Base-by-base conservation (phyloP, 2,113 vertebrate genomes). In the Pachycephala philippinensis region DNA sequence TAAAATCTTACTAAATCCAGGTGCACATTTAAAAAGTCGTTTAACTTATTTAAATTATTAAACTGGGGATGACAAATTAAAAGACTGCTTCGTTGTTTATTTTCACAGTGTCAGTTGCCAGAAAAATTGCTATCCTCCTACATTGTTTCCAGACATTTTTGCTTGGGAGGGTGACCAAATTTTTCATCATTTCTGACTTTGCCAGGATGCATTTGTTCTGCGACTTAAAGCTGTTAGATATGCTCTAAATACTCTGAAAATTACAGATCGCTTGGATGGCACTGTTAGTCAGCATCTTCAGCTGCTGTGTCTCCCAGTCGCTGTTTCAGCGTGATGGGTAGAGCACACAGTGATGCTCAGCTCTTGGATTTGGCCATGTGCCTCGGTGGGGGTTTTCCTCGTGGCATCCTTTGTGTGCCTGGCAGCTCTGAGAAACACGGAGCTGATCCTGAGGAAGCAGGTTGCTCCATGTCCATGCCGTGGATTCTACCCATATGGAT, bases 191-290 rank as follows among this genome's bases (percentile, higher is more conserved):
- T 84, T 57, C 53, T 87, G 56, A 56, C 84, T 95, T 88, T 87
- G 84, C 72, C 76, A 90, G 76, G 60, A 26, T 95, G 65, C 61
- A 87, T 95, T 97, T 93, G 68, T 94, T 95, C 72, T 81, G 65
- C 5, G 31, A 37, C 77, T 89, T 91, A 78, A 95, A 89, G 60
- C 77, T 92, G 80, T 92, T 95, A 95, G 87, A 37, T 84, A 78
- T 70, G 84, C 93, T 91, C 86, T 40, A 82, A 92, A 91, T 89
- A 63, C 69, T 70, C 47, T 24, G 79, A 37, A 53, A 89, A 75
- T 66, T 49, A 21, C 37, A 26, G 27, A 10, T 75, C 3, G 22
- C 44, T 87, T 78, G 91, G 77, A 28, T 71, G 86, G 72, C 80
- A 18, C n/a, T n/a, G 61, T 79, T 95, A 87, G 83, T 88, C 71